A percentile compares a stretch with the other conserved stretches of the same genome.
These are phyloP conservation scores for Ormyrus rosae DNA, from an alignment of 2,888 invertebrate genomes.

Conservation along the genomic window DNA sequence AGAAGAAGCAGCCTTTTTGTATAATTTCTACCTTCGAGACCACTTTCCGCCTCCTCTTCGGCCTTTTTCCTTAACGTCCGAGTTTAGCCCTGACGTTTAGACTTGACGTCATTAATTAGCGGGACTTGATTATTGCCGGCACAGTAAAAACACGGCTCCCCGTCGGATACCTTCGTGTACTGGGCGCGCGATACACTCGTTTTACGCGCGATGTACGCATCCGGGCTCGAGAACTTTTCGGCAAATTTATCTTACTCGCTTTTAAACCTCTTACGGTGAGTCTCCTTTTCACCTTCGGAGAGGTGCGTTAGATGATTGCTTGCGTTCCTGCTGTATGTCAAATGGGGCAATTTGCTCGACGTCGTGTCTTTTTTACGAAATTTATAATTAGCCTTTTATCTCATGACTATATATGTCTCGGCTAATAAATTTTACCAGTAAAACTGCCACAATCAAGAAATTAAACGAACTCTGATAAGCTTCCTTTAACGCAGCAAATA, in stretches of 20 bases:
- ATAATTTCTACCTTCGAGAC: constrained; percentile 20
- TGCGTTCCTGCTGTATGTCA: neutral
- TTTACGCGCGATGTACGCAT: neutral
- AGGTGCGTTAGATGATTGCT: constrained; percentile 9
- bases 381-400: too few species aligned
- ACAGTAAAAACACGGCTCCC: constrained; percentile 1
- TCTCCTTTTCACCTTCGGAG: neutral
- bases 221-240: neutral
- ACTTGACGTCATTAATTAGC: constrained; percentile 25
- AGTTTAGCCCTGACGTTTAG: neutral
- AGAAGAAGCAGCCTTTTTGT: neutral
- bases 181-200: neutral
- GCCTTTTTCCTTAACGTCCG: constrained; percentile 13
- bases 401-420: too few species aligned
- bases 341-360: too few species aligned
- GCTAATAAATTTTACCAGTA: too few species aligned
- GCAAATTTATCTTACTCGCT: constrained; percentile 13
- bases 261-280: neutral
- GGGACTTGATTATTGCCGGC: constrained; percentile 4
- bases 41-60: neutral
- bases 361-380: too few species aligned
- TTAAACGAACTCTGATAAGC: too few species aligned
- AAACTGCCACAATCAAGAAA: too few species aligned
- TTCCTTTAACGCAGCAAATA: too few species aligned
- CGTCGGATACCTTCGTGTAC: neutral